A percentile compares a stretch with the other conserved stretches of the same genome.
phyloP scores from a whole-genome alignment of 1,140 invertebrate genomes.

The Akabosia matsudoensis region DNA sequence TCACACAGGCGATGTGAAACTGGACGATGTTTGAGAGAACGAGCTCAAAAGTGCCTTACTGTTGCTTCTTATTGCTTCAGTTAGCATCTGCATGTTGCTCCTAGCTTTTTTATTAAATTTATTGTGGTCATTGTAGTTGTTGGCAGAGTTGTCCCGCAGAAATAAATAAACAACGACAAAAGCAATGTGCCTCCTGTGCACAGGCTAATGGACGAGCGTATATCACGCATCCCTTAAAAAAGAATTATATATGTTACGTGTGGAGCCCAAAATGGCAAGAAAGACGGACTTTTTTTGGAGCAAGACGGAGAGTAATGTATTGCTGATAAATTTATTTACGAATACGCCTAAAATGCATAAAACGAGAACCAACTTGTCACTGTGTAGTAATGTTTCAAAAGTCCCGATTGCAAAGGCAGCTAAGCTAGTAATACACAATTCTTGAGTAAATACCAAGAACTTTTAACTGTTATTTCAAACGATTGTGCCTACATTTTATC shows the following conservation, averaged over 20 bases:
- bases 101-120: constrained; percentile 40
- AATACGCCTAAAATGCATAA: not conserved
- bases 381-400: not conserved
- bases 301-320: not conserved
- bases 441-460: not conserved
- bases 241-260: not conserved
- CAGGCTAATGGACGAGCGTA: not conserved
- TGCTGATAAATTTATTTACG: not conserved
- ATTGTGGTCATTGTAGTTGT: constrained; percentile 31
- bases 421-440: not conserved
- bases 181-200: not conserved
- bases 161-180: not conserved
- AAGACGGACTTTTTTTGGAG: not conserved
- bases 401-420: not conserved
- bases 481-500: not conserved
- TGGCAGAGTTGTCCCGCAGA: not conserved
- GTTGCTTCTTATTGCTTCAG: not conserved
- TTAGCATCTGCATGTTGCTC: not conserved
- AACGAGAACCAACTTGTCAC: not conserved
- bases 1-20: too few relatives aligned
- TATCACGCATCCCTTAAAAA: constrained; percentile 10
- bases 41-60: not conserved
- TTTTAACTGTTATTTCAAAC: not conserved
- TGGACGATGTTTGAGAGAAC: too few relatives aligned
- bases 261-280: constrained; percentile 15